phyloP scores from a whole-genome alignment of 2,113 vertebrate genomes.

The Gasterosteus nipponicus region DNA sequence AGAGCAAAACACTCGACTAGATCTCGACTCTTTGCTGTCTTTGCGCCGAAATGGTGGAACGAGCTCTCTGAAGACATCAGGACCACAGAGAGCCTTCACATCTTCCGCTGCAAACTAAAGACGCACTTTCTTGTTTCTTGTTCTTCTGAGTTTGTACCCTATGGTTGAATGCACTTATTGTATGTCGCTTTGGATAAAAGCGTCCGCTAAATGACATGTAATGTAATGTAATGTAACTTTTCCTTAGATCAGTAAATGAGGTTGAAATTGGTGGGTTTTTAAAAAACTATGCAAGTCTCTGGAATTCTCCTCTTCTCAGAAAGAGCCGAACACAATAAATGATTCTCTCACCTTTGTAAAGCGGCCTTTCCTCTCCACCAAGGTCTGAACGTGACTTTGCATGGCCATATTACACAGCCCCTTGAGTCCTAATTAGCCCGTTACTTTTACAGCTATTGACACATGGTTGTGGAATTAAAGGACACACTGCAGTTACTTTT shows the following conservation, averaged over 20 bases:
- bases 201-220: no score
- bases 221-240: constrained; percentile 7
- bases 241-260: neutral
- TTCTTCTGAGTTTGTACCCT: no score
- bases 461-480: constrained; percentile 47
- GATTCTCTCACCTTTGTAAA: constrained; percentile 25
- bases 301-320: constrained; percentile 25
- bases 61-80: no score
- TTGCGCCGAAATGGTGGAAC: no score
- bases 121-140: no score
- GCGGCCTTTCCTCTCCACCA: constrained; percentile 12
- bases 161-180: no score
- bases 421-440: constrained; percentile 46
- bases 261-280: constrained; percentile 4
- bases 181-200: no score
- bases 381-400: constrained; percentile 40
- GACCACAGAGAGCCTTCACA: no score
- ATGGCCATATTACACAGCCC: constrained; percentile 26
- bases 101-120: no score
- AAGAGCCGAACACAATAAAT: constrained; percentile 13
- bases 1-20: no score
- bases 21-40: no score
- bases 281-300: constrained; percentile 21
- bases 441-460: constrained; percentile 48
- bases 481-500: constrained; percentile 47